These are phyloP conservation scores for Oncopeltus fasciatus DNA, from an alignment of 1,140 invertebrate genomes.

Conservation along the genomic window DNA sequence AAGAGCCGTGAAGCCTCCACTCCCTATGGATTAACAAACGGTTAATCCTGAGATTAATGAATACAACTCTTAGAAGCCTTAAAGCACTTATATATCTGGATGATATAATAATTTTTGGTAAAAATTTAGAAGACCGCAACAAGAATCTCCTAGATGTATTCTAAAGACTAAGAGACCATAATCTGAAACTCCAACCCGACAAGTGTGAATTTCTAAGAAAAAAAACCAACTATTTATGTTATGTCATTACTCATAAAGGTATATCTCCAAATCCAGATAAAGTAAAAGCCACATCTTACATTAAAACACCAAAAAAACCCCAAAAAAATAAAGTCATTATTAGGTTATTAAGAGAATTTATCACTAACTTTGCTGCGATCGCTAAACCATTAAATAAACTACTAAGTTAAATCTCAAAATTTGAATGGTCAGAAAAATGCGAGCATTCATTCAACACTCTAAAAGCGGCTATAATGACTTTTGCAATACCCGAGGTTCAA, in stretches of 20 bases:
- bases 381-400: conserved; percentile 28
- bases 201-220: too few relatives aligned
- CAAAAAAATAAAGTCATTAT: conserved; percentile 31
- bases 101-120: too few relatives aligned
- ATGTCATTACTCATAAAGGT: conserved; percentile 29
- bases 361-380: conserved; percentile 27
- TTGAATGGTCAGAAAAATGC: background rate
- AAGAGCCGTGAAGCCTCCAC: too few relatives aligned
- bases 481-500: conserved; percentile 28
- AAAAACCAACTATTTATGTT: too few relatives aligned
- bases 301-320: conserved; percentile 28
- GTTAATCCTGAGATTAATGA: background rate
- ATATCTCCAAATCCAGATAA: conserved; percentile 32
- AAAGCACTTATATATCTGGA: too few relatives aligned
- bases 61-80: too few relatives aligned
- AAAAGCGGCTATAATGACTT: conserved; percentile 12
- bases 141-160: background rate
- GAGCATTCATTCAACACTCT: background rate
- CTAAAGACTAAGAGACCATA: background rate
- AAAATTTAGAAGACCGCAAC: too few relatives aligned
- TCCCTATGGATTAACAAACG: background rate
- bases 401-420: too few relatives aligned
- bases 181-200: too few relatives aligned
- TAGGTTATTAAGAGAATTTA: conserved; percentile 32
- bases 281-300: conserved; percentile 28